Evolutionary conservation across 92 coral and sea anemone genomes (phyloP).

Genomic region (Epizoanthus ramosus): DNA sequence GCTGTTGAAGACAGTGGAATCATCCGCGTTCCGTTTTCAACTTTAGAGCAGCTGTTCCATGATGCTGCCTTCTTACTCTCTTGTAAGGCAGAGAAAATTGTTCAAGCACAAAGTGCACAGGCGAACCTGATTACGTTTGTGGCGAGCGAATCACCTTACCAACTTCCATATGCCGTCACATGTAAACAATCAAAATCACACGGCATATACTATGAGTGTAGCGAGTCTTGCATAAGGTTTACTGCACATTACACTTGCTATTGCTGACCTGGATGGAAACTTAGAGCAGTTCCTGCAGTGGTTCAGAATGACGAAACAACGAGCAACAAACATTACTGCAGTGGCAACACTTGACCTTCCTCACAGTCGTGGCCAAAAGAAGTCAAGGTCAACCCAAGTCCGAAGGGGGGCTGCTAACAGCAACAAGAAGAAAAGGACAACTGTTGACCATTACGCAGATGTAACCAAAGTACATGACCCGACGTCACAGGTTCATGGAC

Average conservation of each 20-base stretch:
- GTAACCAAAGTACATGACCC: too few species aligned
- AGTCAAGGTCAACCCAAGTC: conserved; percentile 41
- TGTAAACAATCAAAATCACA: not conserved
- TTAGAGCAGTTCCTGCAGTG: conserved; percentile 27
- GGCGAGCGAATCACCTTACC: conserved; percentile 37
- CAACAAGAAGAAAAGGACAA: conserved; percentile 31
- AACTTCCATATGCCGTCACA: conserved; percentile 19
- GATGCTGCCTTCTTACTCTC: conserved; percentile 18
- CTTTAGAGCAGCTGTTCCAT: conserved; percentile 20
- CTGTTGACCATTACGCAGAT: conserved; percentile 43
- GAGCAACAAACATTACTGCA: conserved; percentile 31
- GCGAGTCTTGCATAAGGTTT: conserved; percentile 28
- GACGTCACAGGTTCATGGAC: too few species aligned
- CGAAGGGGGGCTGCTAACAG: conserved; percentile 43
- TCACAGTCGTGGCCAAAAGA: conserved; percentile 40
- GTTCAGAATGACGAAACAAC: conserved; percentile 27
- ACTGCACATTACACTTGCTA: conserved; percentile 36
- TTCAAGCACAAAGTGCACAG: conserved; percentile 50
- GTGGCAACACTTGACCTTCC: conserved; percentile 48
- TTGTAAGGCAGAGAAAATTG: conserved; percentile 24
- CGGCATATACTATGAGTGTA: conserved; percentile 25
- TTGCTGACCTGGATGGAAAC: conserved; percentile 47
- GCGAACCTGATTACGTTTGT: conserved; percentile 38
- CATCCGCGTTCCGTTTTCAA: conserved; percentile 47
- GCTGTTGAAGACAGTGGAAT: conserved; percentile 42